Evolutionary conservation across 2,797 vertebrate genomes (phyloP).

Genomic region (Pogonophryne albipinna): DNA sequence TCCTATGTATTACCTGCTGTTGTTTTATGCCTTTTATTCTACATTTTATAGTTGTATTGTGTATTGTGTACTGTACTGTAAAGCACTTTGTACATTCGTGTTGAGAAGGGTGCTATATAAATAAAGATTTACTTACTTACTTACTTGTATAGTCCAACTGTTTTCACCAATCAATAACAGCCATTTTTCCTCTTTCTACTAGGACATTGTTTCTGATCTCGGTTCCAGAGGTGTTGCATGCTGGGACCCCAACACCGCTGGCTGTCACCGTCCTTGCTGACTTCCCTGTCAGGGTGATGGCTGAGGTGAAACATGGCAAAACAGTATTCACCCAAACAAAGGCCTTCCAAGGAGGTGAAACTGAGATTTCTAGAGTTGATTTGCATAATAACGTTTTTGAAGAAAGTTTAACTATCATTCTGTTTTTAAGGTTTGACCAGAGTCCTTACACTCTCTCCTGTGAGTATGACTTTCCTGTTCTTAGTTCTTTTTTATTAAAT

Average conservation of each 20-base stretch:
- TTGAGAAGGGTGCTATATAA: too few species aligned
- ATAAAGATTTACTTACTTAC: too few species aligned
- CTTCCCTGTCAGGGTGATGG: slow-evolving; percentile 54
- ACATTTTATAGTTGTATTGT: too few species aligned
- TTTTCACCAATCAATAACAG: not conserved
- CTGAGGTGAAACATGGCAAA: slow-evolving; percentile 46
- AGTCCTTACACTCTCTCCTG: slow-evolving; percentile 71
- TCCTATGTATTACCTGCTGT: too few species aligned
- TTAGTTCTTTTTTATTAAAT: not conserved
- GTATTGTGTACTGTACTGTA: too few species aligned
- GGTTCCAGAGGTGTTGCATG: slow-evolving; percentile 63
- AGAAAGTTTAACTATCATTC: slow-evolving; percentile 22
- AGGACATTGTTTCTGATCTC: slow-evolving; percentile 69
- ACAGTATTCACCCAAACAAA: slow-evolving; percentile 32
- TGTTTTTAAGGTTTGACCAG: slow-evolving; percentile 68
- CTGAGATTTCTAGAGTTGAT: not conserved
- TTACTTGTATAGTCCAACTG: not conserved
- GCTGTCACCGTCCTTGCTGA: slow-evolving; percentile 61
- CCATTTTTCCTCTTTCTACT: not conserved
- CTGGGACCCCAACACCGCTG: slow-evolving; percentile 57
- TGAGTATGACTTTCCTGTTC: slow-evolving; percentile 52
- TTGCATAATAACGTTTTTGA: not conserved
- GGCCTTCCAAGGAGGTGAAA: slow-evolving; percentile 71
- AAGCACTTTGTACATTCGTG: too few species aligned
- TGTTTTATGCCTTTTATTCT: too few species aligned